These are phyloP conservation scores for Halcyon senegalensis DNA, from an alignment of 2,113 vertebrate genomes.

Conservation along the genomic window DNA sequence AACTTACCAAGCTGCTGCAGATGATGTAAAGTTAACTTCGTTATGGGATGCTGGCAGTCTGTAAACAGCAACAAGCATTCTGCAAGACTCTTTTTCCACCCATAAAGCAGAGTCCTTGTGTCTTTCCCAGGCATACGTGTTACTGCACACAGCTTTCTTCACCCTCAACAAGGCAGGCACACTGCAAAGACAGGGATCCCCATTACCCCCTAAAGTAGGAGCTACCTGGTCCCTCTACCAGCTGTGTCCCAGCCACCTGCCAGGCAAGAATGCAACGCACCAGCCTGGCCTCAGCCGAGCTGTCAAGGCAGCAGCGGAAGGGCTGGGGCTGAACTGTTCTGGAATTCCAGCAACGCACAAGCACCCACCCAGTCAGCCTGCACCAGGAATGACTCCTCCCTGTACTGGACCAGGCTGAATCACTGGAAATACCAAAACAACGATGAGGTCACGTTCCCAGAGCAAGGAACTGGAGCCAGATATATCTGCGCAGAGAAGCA, in stretches of 20 bases:
- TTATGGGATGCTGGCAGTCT: neutral
- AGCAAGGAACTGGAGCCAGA: conserved; percentile 16
- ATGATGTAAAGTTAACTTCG: neutral
- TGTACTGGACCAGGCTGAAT: conserved; percentile 49
- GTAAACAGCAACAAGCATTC: neutral
- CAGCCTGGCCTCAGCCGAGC: neutral
- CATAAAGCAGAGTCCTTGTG: neutral
- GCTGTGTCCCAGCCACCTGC: neutral
- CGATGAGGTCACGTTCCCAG: conserved; percentile 57
- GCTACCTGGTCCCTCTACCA: neutral
- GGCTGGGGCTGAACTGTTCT: conserved; percentile 40
- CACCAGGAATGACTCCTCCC: conserved; percentile 56
- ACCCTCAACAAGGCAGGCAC: neutral
- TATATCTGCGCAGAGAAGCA: neutral
- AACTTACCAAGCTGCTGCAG: conserved; percentile 14
- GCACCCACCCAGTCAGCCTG: conserved; percentile 19
- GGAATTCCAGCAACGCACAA: conserved; percentile 61
- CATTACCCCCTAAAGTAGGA: neutral
- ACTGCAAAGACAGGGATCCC: neutral
- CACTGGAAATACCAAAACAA: conserved; percentile 72
- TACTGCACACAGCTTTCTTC: neutral
- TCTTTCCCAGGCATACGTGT: neutral
- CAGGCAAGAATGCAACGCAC: neutral
- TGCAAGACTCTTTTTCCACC: neutral
- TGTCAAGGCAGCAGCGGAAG: conserved; percentile 62